Evolutionary conservation across 2,888 invertebrate species (phyloP), one percentile per base, ranked within the genome.

Genomic region (Spisula subtruncata): DNA sequence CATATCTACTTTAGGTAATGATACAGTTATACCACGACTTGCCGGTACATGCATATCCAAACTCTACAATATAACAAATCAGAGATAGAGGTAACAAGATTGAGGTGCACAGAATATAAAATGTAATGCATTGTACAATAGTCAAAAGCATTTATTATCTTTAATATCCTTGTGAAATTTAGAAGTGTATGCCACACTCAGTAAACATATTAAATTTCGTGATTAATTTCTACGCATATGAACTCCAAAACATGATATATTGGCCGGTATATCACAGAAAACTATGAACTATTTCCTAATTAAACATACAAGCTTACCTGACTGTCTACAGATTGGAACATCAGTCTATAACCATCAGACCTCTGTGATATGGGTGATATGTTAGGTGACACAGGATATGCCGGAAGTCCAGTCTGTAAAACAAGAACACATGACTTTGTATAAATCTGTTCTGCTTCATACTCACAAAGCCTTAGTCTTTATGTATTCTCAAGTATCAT

Each of bases 281-380:
- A n/a, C n/a, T 51, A 51, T 51, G 1, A 51, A 16, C 12, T 16
- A 51, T 14, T 16, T 51, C 5, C 51, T 10, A 12, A 51, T 51
- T 8, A 1, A 51, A 25, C 25, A 25, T 18, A 75, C 41, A 41
- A 41, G 20, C 85, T 79, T 89, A 94, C 94, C 92, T 93, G 93
- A 81, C 91, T 90, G 48, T 91, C 91, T 51, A 93, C 84, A 80
- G 92, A 91, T 87, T 93, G 93, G 71, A 92, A 89, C 83, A 90
- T 87, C n/a, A 90, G 51, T 35, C 82, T 86, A 89, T 92, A 92
- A 80, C 89, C 88, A 10, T 95, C 94, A 80, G 94, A 93, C 83
- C 92, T 91, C 84, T 94, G 92, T 12, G 95, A 94, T 89, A 95
- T 95, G 18, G 95, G 95, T n/a, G 95, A 95, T 71, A 95, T 94